Conservation (phyloP, 2,888 invertebrate species). For the Acanthosepion lycidas region DNA sequence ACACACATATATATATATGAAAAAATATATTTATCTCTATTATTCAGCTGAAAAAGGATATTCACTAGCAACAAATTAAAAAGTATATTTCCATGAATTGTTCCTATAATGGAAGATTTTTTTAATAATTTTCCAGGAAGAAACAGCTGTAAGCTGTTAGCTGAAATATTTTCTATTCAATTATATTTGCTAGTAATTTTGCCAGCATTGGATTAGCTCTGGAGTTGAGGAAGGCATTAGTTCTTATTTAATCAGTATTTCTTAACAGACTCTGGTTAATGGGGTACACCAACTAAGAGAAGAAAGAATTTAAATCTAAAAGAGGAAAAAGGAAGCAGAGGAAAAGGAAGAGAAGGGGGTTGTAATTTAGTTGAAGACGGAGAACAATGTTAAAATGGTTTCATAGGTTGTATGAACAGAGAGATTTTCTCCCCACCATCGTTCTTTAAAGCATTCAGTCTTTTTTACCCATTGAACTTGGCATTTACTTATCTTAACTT, state of each 20-base stretch:
- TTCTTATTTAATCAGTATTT: not conserved
- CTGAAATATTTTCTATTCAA: not conserved
- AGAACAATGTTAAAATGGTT: too few species aligned
- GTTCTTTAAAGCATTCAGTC: not conserved
- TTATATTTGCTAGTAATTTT: not conserved
- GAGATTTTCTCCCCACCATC: too few species aligned
- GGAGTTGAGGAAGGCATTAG: not conserved
- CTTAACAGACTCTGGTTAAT: not conserved
- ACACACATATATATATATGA: too few species aligned
- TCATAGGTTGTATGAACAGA: too few species aligned
- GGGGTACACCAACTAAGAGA: not conserved
- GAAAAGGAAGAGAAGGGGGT: not conserved
- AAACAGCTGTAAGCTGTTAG: not conserved
- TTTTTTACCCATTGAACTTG: not conserved
- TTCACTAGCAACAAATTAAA: not conserved
- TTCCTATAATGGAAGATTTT: not conserved
- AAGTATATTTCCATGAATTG: not conserved
- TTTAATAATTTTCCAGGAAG: not conserved
- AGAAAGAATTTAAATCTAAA: not conserved
- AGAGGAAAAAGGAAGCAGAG: not conserved
- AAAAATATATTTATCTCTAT: not conserved
- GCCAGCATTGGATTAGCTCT: not conserved
- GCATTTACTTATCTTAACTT: not conserved
- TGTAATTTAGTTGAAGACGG: not conserved
- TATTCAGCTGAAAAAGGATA: not conserved